phyloP scores from a whole-genome alignment of 2,113 vertebrate genomes.

The Poeciliopsis turrubarensis region DNA sequence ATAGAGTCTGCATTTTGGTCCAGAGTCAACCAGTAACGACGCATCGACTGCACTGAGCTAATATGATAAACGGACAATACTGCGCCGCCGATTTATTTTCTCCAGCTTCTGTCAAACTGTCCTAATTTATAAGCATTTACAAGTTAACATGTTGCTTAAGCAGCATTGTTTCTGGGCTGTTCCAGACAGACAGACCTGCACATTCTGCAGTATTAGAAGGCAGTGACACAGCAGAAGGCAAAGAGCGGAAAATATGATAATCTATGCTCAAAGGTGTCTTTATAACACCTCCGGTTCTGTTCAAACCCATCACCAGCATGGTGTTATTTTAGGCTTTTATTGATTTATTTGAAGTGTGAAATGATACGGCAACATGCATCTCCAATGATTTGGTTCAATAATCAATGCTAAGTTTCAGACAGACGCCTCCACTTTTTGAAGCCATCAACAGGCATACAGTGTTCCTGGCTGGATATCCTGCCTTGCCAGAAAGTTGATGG shows the following conservation, averaged over 20 bases:
- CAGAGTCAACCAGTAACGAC: constrained; percentile 70
- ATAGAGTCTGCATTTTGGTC: constrained; percentile 67
- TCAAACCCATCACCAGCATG: background rate
- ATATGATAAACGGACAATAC: constrained; percentile 52
- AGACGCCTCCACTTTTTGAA: no score
- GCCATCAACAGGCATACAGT: no score
- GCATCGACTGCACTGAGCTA: constrained; percentile 37
- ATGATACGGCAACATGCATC: background rate
- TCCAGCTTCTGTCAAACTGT: constrained; percentile 21
- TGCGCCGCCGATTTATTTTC: constrained; percentile 37
- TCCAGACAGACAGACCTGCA: background rate
- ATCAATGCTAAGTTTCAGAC: no score
- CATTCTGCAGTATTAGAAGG: background rate
- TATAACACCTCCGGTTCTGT: background rate
- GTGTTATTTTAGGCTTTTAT: background rate
- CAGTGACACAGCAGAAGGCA: background rate
- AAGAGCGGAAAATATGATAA: background rate
- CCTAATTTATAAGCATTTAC: constrained; percentile 58
- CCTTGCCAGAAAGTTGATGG: background rate
- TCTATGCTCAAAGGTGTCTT: background rate
- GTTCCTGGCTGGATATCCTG: no score
- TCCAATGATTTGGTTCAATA: background rate
- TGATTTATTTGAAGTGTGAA: background rate
- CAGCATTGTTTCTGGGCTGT: constrained; percentile 13
- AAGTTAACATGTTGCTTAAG: constrained; percentile 45